Evolutionary conservation across 2,113 vertebrate species (phyloP).

Genomic region (Rafetus swinhoei): DNA sequence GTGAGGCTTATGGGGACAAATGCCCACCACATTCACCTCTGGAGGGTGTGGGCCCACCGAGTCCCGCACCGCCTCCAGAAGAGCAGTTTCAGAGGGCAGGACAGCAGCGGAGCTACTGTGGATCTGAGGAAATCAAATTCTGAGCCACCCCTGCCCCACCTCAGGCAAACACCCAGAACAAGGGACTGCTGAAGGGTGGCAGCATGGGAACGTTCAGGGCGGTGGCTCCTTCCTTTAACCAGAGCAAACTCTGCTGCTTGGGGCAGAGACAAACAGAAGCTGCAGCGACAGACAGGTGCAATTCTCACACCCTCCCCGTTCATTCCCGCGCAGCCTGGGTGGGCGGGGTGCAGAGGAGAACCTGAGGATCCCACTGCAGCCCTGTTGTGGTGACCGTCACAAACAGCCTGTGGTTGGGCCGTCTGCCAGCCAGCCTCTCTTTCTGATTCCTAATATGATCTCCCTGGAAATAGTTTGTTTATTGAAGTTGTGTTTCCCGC

Average conservation of each 20-base stretch:
- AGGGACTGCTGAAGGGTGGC: background rate
- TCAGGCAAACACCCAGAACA: background rate
- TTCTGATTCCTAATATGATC: background rate
- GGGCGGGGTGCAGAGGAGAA: slow-evolving; percentile 12
- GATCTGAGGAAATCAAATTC: background rate
- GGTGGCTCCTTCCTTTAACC: background rate
- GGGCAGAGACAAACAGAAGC: background rate
- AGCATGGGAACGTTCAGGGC: background rate
- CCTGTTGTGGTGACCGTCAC: background rate
- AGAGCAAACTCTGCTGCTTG: background rate
- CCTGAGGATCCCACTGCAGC: slow-evolving; percentile 1
- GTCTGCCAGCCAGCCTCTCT: background rate
- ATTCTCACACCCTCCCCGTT: background rate
- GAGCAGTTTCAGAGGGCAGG: background rate
- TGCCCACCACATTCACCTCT: background rate
- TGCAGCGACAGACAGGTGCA: fast-evolving
- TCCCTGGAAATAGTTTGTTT: slow-evolving; percentile 38
- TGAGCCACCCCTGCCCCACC: background rate
- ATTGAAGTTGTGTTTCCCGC: slow-evolving; percentile 12
- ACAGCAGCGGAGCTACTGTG: background rate
- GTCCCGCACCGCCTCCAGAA: background rate
- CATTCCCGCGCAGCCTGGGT: background rate
- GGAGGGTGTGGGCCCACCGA: background rate
- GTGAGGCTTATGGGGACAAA: background rate
- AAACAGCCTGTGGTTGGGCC: background rate